Percentiles rank a stretch among this genome's conserved stretches.
Conservation (phyloP, 2,797 vertebrate genomes). For the Chromis chromis region DNA sequence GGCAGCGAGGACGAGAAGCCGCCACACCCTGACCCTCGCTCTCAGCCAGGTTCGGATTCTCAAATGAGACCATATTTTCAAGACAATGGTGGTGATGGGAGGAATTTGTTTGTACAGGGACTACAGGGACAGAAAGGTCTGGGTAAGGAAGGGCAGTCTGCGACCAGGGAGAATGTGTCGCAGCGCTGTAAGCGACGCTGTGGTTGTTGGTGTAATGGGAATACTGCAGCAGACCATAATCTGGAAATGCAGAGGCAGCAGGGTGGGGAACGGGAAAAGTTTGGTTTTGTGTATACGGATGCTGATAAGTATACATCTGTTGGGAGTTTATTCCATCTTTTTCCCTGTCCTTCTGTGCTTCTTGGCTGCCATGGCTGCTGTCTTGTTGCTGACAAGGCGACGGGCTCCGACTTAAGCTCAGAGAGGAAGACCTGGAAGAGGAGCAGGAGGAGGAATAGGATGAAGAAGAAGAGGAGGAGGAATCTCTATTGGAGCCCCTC, state of each 20-base stretch:
- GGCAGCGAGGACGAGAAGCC: slow-evolving; percentile 19
- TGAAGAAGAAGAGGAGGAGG: slow-evolving; percentile 25
- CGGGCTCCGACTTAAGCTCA: slow-evolving; percentile 33
- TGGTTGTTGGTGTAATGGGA: slow-evolving; percentile 4
- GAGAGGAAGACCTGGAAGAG: slow-evolving; percentile 29
- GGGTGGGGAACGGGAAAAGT: neutral
- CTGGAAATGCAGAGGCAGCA: slow-evolving; percentile 2
- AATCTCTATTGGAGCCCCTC: neutral
- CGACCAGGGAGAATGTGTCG: slow-evolving; percentile 7
- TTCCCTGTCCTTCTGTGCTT: neutral
- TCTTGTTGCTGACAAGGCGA: neutral
- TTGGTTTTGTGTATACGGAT: slow-evolving; percentile 22
- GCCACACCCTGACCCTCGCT: slow-evolving; percentile 61
- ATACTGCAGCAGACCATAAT: slow-evolving; percentile 19
- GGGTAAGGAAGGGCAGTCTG: neutral
- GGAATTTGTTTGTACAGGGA: neutral
- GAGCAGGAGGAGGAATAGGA: slow-evolving; percentile 19
- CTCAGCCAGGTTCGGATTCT: slow-evolving; percentile 54
- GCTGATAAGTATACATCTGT: neutral
- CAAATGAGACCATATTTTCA: accelerated
- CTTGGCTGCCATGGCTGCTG: slow-evolving; percentile 8
- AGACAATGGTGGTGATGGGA: neutral
- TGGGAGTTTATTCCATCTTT: neutral
- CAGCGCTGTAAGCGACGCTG: neutral
- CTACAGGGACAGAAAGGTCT: neutral